phyloP scores from a whole-genome alignment of 2,797 vertebrate species.

The Macroramphosus scolopax region DNA sequence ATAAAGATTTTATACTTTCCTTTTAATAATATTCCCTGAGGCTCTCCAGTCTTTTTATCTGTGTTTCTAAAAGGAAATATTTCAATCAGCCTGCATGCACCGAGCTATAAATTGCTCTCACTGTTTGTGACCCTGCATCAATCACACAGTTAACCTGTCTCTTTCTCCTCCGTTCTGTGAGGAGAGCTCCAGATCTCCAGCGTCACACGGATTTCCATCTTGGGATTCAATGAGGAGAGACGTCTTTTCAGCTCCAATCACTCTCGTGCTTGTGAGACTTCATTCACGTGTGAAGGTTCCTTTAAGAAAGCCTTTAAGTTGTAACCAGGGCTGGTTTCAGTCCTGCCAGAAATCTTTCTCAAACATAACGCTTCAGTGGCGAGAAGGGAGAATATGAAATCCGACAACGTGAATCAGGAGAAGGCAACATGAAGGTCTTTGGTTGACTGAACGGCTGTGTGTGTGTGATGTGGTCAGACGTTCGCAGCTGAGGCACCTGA shows the following conservation, averaged over 20 bases:
- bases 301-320: slow-evolving; percentile 47
- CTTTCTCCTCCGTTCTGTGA: slow-evolving; percentile 12
- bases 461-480: slow-evolving; percentile 63
- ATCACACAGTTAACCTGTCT: not conserved
- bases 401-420: slow-evolving; percentile 68
- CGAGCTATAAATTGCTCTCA: not conserved
- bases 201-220: slow-evolving; percentile 55
- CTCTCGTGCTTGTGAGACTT: slow-evolving; percentile 33
- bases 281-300: slow-evolving; percentile 50
- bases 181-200: slow-evolving; percentile 15
- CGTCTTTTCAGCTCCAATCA: slow-evolving; percentile 52
- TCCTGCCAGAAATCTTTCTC: slow-evolving; percentile 34
- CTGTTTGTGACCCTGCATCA: slow-evolving; percentile 1
- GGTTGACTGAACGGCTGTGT: slow-evolving; percentile 40
- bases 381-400: slow-evolving; percentile 62
- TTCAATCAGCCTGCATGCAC: not conserved
- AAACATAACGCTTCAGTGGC: slow-evolving; percentile 70
- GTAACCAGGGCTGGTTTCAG: slow-evolving; percentile 21
- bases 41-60: no score
- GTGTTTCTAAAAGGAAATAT: no score
- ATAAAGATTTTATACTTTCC: no score
- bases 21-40: no score
- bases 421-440: slow-evolving; percentile 47
- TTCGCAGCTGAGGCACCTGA: slow-evolving; percentile 73
- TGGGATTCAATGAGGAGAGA: slow-evolving; percentile 35